phyloP scores from a whole-genome alignment of 2,888 invertebrate species.

The Drosophila borborema region DNA sequence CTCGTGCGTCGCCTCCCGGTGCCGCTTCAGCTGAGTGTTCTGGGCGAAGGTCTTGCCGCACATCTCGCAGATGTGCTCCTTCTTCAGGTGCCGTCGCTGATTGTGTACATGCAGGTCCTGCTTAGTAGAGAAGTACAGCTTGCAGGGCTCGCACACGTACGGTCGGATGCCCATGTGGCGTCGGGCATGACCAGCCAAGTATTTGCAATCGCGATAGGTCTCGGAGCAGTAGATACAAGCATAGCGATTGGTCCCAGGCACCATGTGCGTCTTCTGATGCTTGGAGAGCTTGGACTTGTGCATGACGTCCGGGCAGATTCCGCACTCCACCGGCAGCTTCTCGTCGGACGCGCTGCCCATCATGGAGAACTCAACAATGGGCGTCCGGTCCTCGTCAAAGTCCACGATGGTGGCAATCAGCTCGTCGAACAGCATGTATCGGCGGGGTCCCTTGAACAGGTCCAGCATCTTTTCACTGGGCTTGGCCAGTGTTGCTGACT shows the following conservation, averaged over 20 bases:
- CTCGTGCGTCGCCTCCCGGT: slow-evolving; percentile 82
- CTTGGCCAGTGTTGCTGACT: slow-evolving; percentile 26
- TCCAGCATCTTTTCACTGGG: slow-evolving; percentile 66
- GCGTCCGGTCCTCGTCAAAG: slow-evolving; percentile 75
- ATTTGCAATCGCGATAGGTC: slow-evolving; percentile 81
- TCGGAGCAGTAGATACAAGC: slow-evolving; percentile 80
- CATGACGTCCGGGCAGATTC: slow-evolving; percentile 82
- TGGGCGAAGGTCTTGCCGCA: slow-evolving; percentile 82
- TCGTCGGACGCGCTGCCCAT: slow-evolving; percentile 64
- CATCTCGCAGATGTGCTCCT: slow-evolving; percentile 81
- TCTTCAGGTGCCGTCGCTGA: slow-evolving; percentile 78
- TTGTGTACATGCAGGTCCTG: slow-evolving; percentile 82
- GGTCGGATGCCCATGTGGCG: slow-evolving; percentile 82
- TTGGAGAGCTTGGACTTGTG: slow-evolving; percentile 65
- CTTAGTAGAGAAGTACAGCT: slow-evolving; percentile 81
- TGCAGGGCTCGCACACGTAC: slow-evolving; percentile 81
- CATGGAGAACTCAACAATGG: slow-evolving; percentile 81
- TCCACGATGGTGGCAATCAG: slow-evolving; percentile 82
- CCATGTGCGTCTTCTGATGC: slow-evolving; percentile 78
- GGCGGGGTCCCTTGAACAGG: slow-evolving; percentile 68
- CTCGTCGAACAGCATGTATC: slow-evolving; percentile 79
- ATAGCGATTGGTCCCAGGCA: slow-evolving; percentile 77
- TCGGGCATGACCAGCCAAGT: slow-evolving; percentile 80
- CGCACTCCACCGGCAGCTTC: slow-evolving; percentile 80
- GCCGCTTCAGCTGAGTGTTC: slow-evolving; percentile 81